These are phyloP conservation scores for Probaryconus sp. DNA, from an alignment of 1,140 invertebrate genomes.

Conservation along the genomic window DNA sequence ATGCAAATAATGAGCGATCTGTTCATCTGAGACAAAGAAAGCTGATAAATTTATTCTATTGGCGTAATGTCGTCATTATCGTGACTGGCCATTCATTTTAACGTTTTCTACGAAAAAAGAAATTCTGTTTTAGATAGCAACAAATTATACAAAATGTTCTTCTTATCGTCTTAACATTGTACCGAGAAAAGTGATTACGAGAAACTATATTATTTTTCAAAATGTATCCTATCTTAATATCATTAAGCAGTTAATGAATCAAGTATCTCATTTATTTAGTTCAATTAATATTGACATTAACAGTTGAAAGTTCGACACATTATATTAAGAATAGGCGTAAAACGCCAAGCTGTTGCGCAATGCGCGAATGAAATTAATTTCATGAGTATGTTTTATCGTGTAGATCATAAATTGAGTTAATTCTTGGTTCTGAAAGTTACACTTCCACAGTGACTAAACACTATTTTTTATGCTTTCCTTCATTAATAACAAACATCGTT, in stretches of 20 bases:
- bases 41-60: constrained; percentile 54
- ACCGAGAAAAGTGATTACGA: too few relatives aligned
- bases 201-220: too few relatives aligned
- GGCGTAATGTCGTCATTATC: constrained; percentile 54
- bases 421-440: constrained; percentile 24
- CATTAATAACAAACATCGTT: too few relatives aligned
- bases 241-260: constrained; percentile 14
- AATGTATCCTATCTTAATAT: too few relatives aligned
- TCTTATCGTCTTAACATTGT: too few relatives aligned
- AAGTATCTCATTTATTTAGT: constrained; percentile 14
- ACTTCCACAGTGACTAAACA: neutral
- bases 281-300: constrained; percentile 20
- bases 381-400: constrained; percentile 4
- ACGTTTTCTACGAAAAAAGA: constrained; percentile 17
- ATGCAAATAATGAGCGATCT: constrained; percentile 55
- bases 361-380: constrained; percentile 19
- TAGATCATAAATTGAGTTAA: constrained; percentile 24
- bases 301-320: constrained; percentile 12
- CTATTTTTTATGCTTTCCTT: too few relatives aligned
- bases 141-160: too few relatives aligned
- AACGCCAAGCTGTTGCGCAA: constrained; percentile 16
- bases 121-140: constrained; percentile 26
- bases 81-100: constrained; percentile 39
- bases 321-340: constrained; percentile 24
- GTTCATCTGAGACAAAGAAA: constrained; percentile 59